A percentile compares a stretch with the other conserved stretches of the same genome.
Conservation (phyloP, 2,797 vertebrate genomes). For the Diplodus puntazzo region DNA sequence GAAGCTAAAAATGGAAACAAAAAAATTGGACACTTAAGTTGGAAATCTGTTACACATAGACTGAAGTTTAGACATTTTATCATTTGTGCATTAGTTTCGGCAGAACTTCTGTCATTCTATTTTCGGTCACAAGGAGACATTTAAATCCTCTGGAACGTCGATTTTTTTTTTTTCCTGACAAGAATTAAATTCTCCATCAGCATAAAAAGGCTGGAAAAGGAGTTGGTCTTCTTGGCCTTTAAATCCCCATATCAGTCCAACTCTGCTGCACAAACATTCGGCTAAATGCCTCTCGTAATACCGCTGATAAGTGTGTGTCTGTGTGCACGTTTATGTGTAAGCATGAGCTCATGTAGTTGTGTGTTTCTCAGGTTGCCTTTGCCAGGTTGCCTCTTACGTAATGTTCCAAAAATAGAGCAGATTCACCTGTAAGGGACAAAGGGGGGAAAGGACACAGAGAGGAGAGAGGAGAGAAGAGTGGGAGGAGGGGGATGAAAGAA, state of each 20-base stretch:
- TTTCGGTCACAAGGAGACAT: slow-evolving; percentile 17
- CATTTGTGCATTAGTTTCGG: slow-evolving; percentile 3
- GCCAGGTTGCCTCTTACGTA: slow-evolving; percentile 64
- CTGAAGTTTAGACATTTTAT: neutral
- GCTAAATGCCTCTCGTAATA: slow-evolving; percentile 28
- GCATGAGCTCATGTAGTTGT: slow-evolving; percentile 28
- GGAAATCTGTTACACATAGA: neutral
- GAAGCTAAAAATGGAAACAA: neutral
- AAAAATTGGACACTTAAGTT: neutral
- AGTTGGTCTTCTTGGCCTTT: slow-evolving; percentile 26
- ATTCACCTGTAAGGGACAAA: slow-evolving; percentile 68
- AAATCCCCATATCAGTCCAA: slow-evolving; percentile 40
- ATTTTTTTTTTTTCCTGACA: slow-evolving; percentile 13
- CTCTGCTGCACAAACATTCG: slow-evolving; percentile 32
- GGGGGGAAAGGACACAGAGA: slow-evolving; percentile 14
- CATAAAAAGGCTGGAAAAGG: slow-evolving; percentile 23
- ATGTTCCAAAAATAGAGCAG: slow-evolving; percentile 68
- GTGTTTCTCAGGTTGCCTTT: slow-evolving; percentile 61
- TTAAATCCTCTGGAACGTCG: slow-evolving; percentile 19
- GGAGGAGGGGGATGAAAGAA: neutral
- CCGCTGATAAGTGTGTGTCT: slow-evolving; percentile 8
- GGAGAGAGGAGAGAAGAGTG: slow-evolving; percentile 15
- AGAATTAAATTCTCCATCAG: slow-evolving; percentile 34
- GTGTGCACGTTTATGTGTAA: slow-evolving; percentile 3
- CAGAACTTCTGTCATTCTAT: slow-evolving; percentile 3